Conservation (phyloP, 2,888 invertebrate species). For the Pammene fasciana region DNA sequence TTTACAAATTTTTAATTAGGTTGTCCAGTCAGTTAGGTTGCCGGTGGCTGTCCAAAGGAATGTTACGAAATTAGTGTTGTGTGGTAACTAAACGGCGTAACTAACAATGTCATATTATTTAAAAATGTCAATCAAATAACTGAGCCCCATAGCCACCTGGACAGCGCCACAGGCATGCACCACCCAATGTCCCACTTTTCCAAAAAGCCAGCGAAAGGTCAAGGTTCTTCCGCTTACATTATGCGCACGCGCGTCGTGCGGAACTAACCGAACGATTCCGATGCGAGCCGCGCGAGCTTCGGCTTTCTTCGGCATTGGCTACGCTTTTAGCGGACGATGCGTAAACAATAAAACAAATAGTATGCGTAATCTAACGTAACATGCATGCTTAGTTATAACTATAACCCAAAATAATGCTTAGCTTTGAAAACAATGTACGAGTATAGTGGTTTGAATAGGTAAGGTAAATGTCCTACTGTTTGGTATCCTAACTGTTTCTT, state of each 20-base stretch:
- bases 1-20: too few species aligned
- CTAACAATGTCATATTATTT: too few species aligned
- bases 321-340: not conserved
- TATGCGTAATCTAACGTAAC: not conserved
- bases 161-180: not conserved
- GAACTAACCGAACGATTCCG: conserved; percentile 10
- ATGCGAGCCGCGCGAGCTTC: conserved; percentile 10
- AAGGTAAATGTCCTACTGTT: not conserved
- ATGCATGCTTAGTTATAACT: not conserved
- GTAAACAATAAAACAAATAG: conserved; percentile 13
- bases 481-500: too few species aligned
- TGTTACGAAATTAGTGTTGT: too few species aligned
- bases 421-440: not conserved
- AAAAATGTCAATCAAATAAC: too few species aligned
- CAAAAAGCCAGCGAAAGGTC: conserved; percentile 21
- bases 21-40: too few species aligned
- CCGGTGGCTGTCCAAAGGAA: too few species aligned
- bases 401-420: not conserved
- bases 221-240: conserved; percentile 21
- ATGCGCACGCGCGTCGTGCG: conserved; percentile 25
- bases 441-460: not conserved
- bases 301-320: conserved; percentile 23
- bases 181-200: conserved; percentile 6
- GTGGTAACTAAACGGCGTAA: too few species aligned
- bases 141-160: too few species aligned